Percentiles rank a stretch among this genome's conserved stretches.
Evolutionary conservation across 30 jellyfish, hydroid and myxozoan species (phyloP).

Genomic region (Clytia hemisphaerica): DNA sequence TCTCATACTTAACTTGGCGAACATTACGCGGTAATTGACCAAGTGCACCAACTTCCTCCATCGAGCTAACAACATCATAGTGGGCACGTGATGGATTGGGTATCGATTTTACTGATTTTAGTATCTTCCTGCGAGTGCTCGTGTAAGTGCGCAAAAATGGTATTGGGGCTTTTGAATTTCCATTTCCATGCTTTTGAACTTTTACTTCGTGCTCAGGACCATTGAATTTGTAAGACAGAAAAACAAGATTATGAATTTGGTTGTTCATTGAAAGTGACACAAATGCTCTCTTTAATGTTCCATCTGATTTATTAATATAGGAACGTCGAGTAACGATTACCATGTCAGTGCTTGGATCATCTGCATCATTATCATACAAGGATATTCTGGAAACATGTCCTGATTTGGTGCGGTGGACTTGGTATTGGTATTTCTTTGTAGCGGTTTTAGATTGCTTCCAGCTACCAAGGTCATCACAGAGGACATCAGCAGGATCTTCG

Average conservation of each 20-base stretch:
- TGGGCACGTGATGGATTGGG: constrained; percentile 9
- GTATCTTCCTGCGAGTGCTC: constrained; percentile 10
- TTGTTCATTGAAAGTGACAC: background rate
- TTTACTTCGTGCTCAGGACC: constrained; percentile 12
- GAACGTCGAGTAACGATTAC: constrained; percentile 22
- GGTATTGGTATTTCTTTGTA: too few species aligned
- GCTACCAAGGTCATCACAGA: too few species aligned
- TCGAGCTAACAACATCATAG: background rate
- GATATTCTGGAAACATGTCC: too few species aligned
- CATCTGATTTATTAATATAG: background rate
- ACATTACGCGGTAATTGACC: constrained; percentile 14
- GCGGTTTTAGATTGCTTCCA: too few species aligned
- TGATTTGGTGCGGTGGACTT: too few species aligned
- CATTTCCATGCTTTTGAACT: constrained; percentile 3
- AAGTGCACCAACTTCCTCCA: background rate
- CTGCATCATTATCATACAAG: too few species aligned
- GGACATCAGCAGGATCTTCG: too few species aligned
- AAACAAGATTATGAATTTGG: background rate
- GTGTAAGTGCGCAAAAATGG: constrained; percentile 10
- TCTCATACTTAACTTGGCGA: constrained; percentile 8
- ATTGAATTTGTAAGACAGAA: background rate
- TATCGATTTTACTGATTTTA: background rate
- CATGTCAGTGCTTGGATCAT: too few species aligned
- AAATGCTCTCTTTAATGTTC: background rate
- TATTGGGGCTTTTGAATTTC: background rate